Base-by-base conservation (phyloP, 2,113 vertebrate genomes). In the Alosa alosa region DNA sequence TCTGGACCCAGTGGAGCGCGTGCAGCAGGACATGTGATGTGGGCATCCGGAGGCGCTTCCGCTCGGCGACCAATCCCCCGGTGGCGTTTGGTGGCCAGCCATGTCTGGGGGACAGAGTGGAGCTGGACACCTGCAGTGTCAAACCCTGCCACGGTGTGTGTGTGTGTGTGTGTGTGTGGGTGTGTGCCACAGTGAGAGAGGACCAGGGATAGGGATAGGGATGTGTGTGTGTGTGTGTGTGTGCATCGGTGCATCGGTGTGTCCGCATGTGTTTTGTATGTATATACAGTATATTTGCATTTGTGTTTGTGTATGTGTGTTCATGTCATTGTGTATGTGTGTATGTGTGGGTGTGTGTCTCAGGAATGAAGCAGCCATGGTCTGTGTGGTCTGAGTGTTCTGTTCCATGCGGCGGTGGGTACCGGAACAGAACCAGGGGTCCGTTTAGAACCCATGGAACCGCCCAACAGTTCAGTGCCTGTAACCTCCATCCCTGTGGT, bases 1-100 rank as follows among this genome's bases (percentile, higher is more conserved):
- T 90, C 81, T 97, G 97, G 97, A 96, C 96, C 0, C 88, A 88
- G 0, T 97, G 97, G 97, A 96, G 96, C 11, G 7, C 89, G 4
- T 97, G 97, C 89, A 97, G 96, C 88, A 92, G 92, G 11, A 96
- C 95, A 3, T 98, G 97, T 81, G 93, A 97, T 0, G 95, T 98
- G 46, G 97, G 97, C 0, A 91, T 96, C 7, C 92, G 95, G 41
- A 91, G 95, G 47, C 92, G 95, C 18, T 97, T 95, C 92, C 94
- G 96, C 1, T 95, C 95, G 0, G 95, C 91, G 87, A 95, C 94
- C 0, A 92, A 94, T 13, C 96, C 96, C 0, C 90, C 93, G 0
- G 90, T 93, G 6, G 93, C 92, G 0, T 94, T 93, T 0, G 95
- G 96, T 2, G 97, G 96, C 0, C 93, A 75, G 0, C 90, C 88